phyloP scores from a whole-genome alignment of 2,113 vertebrate species.

The Prionailurus bengalensis region DNA sequence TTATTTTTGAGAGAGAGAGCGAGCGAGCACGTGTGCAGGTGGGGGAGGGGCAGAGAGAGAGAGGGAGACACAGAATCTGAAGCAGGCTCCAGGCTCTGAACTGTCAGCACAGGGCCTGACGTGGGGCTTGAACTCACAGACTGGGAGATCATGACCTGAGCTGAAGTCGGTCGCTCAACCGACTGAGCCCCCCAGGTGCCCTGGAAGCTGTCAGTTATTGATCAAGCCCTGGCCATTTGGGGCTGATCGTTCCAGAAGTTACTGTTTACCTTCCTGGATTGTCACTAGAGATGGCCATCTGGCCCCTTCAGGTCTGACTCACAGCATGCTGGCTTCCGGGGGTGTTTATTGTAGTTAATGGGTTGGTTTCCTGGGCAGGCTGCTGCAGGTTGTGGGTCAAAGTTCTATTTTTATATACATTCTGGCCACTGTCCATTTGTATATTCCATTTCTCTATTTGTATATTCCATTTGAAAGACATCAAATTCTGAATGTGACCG shows the following conservation, averaged over 20 bases:
- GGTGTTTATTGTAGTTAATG: neutral
- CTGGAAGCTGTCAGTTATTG: neutral
- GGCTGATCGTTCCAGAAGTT: neutral
- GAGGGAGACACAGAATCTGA: too few relatives aligned
- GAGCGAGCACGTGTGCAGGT: too few relatives aligned
- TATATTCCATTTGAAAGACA: neutral
- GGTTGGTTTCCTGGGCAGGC: neutral
- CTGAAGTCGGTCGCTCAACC: too few relatives aligned
- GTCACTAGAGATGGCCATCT: neutral
- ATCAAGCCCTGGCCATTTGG: neutral
- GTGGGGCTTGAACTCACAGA: too few relatives aligned
- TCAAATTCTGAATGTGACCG: neutral
- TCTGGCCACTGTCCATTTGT: neutral
- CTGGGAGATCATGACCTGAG: too few relatives aligned
- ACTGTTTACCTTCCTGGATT: neutral
- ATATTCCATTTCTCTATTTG: neutral
- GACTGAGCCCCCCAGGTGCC: too few relatives aligned
- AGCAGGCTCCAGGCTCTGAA: too few relatives aligned
- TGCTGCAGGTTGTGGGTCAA: neutral
- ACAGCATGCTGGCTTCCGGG: neutral
- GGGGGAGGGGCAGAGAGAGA: too few relatives aligned
- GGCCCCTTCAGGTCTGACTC: neutral
- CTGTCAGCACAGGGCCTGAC: too few relatives aligned
- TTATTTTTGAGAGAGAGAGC: too few relatives aligned
- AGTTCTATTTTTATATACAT: neutral